Base-by-base conservation (phyloP, 2,888 invertebrate species). In the Ryuthela nishihirai region DNA sequence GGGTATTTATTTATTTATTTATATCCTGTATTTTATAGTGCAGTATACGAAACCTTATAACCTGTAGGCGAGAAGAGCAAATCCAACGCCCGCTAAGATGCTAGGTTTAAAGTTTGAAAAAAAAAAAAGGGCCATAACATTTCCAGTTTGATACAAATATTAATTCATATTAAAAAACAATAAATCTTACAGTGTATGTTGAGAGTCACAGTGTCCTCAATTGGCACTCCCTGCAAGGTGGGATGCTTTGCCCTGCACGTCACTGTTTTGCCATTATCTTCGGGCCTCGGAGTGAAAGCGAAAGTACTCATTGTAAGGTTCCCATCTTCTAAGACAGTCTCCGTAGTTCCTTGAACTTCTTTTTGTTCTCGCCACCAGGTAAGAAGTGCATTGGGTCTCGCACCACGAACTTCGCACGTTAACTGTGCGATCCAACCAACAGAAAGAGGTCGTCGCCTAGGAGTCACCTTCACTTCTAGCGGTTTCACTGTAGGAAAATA, bases 241-340 rank as follows among this genome's bases (percentile, higher is more conserved):
- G 67, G 64, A 50, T 69, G 68, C 24, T 66, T 60, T 6, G 68
- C 68, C 41, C 67, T 61, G 41, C 69, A 69, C 10, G 65, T 66
- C 42, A 69, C 55, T 26, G 59, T 47, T 41, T 69, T 67, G 26
- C 68, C 69, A 52, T 69, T 66, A 39, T 69, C 69, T 26, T 68
- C 67, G 23, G 63, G 58, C 24, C 60, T 60, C 20, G 68, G 66
- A n/a, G 58, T 64, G 38, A 67, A 67, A 12, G 59, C 64, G 18
- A 67, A 61, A 20, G 62, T 64, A 41, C 67, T 68, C 45, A 66
- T 59, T 10, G 68, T 68, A 29, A 67, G 56, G 47, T 69, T 69
- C 32, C 65, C 66, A 32, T 67, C 67, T 17, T 62, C 49, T 7
- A 65, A 45, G 2, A 60, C 56, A 2, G 55, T 64, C 25, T 62